Evolutionary conservation across 2,113 vertebrate species (phyloP).

Genomic region (Actenoides hombroni): DNA sequence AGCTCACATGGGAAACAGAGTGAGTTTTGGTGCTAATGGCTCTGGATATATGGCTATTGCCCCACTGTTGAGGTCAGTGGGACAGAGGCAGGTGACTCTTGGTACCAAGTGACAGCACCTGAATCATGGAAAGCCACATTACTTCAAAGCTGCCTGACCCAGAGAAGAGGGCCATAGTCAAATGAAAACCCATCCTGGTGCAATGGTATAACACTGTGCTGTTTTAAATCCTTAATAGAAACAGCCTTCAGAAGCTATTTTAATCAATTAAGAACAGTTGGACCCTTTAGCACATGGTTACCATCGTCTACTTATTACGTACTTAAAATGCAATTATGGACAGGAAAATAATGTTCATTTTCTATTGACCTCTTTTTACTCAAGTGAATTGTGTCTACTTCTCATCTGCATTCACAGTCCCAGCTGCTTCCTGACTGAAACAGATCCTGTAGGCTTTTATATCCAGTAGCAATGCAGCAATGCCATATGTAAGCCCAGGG

Average conservation of each 20-base stretch:
- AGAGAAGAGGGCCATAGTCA: neutral
- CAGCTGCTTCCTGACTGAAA: slow-evolving; percentile 42
- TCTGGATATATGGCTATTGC: accelerated
- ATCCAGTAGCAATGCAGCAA: slow-evolving; percentile 20
- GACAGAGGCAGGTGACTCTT: neutral
- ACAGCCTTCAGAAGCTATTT: slow-evolving; percentile 25
- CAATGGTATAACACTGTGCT: neutral
- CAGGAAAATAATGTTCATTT: slow-evolving; percentile 1
- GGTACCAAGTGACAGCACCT: neutral
- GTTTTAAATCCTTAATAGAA: neutral
- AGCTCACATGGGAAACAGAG: accelerated
- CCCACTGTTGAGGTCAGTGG: accelerated
- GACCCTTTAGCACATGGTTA: slow-evolving; percentile 3
- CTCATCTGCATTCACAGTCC: slow-evolving; percentile 41
- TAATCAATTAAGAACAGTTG: slow-evolving; percentile 34
- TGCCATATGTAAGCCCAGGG: slow-evolving; percentile 15
- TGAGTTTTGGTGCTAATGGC: neutral
- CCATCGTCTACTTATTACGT: neutral
- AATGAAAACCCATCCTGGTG: neutral
- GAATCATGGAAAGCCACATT: neutral
- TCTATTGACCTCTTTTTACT: slow-evolving; percentile 19
- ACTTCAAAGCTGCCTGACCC: neutral
- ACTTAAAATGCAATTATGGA: slow-evolving; percentile 48
- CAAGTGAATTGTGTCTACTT: slow-evolving; percentile 13
- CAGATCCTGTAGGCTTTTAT: slow-evolving; percentile 39